A percentile compares a stretch with the other conserved stretches of the same genome.
These are phyloP conservation scores for Leptodactylus fallax DNA, from an alignment of 2,797 vertebrate genomes.

Conservation along the genomic window DNA sequence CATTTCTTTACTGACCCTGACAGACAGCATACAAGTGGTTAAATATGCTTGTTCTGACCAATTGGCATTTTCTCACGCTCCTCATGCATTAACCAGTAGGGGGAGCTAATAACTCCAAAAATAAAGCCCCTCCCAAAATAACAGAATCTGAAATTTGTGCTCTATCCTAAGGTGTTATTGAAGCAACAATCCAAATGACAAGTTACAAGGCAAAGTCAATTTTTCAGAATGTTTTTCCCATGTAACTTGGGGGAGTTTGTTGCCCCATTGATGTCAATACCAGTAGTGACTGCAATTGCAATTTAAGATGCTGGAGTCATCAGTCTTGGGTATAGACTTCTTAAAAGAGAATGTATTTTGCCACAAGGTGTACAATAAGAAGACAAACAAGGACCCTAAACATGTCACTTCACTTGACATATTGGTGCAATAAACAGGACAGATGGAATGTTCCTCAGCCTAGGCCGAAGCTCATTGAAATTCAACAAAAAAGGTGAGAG, in stretches of 20 bases:
- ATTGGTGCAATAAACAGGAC: slow-evolving; percentile 20
- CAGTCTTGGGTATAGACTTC: not conserved
- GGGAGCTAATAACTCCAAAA: not conserved
- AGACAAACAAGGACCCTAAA: not conserved
- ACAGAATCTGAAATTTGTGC: not conserved
- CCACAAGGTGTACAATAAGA: slow-evolving; percentile 24
- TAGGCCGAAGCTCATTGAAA: not conserved
- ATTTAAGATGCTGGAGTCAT: not conserved
- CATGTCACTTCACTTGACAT: slow-evolving; percentile 21
- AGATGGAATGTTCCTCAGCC: not conserved
- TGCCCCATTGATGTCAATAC: not conserved
- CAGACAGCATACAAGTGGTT: no score
- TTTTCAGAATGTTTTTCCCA: not conserved
- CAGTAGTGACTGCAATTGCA: not conserved
- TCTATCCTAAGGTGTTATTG: not conserved
- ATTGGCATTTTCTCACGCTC: no score
- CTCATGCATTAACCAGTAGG: no score
- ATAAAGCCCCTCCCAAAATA: not conserved
- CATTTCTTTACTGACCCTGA: no score
- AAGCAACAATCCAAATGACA: no score
- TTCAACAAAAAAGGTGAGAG: not conserved
- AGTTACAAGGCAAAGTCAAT: no score
- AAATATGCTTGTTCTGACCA: no score
- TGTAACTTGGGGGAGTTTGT: not conserved
- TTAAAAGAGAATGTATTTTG: slow-evolving; percentile 27